phyloP scores from a whole-genome alignment of 2,797 vertebrate genomes.

The Tenualosa thibaudeaui region DNA sequence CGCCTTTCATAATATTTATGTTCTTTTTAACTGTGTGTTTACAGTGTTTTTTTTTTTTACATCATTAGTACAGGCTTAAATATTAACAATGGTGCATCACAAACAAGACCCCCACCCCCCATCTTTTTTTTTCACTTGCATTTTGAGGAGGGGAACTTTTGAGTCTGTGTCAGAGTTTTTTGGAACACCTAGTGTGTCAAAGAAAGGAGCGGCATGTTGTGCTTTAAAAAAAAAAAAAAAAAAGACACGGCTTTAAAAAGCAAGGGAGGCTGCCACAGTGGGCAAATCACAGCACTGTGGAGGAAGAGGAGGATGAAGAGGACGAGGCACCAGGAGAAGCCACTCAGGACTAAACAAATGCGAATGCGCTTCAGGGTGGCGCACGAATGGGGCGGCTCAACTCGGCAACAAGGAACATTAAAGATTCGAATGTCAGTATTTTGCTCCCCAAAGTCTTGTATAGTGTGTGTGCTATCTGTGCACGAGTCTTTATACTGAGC shows the following conservation, averaged over 20 bases:
- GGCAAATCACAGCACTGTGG: conserved; percentile 67
- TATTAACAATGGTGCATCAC: conserved; percentile 66
- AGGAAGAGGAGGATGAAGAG: conserved; percentile 26
- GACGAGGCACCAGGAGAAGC: conserved; percentile 51
- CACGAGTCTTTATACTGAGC: background rate
- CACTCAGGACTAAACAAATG: conserved; percentile 61
- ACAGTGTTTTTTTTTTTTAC: conserved; percentile 54
- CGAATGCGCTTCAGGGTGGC: conserved; percentile 61
- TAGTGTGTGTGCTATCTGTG: background rate
- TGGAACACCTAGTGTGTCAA: conserved; percentile 72
- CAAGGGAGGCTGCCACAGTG: conserved; percentile 69
- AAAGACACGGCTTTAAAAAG: conserved; percentile 67
- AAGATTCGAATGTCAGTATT: conserved; percentile 10
- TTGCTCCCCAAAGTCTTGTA: background rate
- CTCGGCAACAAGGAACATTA: conserved; percentile 4
- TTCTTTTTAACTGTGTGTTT: conserved; percentile 43
- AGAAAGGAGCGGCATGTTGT: conserved; percentile 74
- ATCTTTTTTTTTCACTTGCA: conserved; percentile 39
- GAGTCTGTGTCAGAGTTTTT: conserved; percentile 62
- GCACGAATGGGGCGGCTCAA: conserved; percentile 58
- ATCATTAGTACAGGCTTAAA: conserved; percentile 72
- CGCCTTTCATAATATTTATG: conserved; percentile 43
- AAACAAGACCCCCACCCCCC: conserved; percentile 43
- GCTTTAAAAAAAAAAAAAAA: conserved; percentile 63
- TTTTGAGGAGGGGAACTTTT: conserved; percentile 44